Evolutionary conservation across 1,140 invertebrate genomes (phyloP).

Genomic region (Chymomyza costata): DNA sequence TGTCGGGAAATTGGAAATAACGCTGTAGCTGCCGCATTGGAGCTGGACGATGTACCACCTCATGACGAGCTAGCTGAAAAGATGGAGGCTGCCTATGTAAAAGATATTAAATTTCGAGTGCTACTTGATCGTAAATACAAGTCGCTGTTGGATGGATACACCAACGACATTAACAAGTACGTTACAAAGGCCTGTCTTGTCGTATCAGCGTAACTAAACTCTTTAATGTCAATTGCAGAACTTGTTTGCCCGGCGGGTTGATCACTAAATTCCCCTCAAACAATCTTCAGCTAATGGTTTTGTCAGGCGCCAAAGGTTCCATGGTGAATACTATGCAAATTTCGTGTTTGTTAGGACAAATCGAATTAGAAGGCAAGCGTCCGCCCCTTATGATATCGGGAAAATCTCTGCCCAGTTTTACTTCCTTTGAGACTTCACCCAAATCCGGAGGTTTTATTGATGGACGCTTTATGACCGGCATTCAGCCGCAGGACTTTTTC

Average conservation of each 20-base stretch:
- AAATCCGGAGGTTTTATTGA: slow-evolving; percentile 97
- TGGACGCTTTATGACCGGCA: slow-evolving; percentile 97
- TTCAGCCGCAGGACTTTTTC: slow-evolving; percentile 98
- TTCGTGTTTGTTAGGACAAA: slow-evolving; percentile 96
- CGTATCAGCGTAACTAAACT: too few species aligned
- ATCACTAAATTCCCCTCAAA: slow-evolving; percentile 93
- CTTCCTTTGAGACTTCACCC: slow-evolving; percentile 92
- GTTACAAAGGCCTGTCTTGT: too few species aligned
- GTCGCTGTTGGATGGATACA: slow-evolving; percentile 85
- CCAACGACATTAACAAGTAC: slow-evolving; percentile 92
- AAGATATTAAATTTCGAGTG: slow-evolving; percentile 85
- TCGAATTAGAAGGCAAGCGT: slow-evolving; percentile 97
- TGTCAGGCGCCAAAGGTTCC: slow-evolving; percentile 98
- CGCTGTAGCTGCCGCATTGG: slow-evolving; percentile 84
- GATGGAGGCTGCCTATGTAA: slow-evolving; percentile 83
- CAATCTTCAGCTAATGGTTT: slow-evolving; percentile 98
- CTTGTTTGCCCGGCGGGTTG: slow-evolving; percentile 88
- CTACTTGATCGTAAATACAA: slow-evolving; percentile 92
- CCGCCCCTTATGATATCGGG: slow-evolving; percentile 95
- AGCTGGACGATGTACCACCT: slow-evolving; percentile 76
- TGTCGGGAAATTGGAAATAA: slow-evolving; percentile 78
- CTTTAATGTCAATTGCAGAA: slow-evolving; percentile 43
- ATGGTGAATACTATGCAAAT: slow-evolving; percentile 98
- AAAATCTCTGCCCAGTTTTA: slow-evolving; percentile 93
- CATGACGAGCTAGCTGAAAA: slow-evolving; percentile 80